A percentile compares a stretch with the other conserved stretches of the same genome.
Conservation (phyloP, 2,797 vertebrate genomes). For the Psittacula derbiana region DNA sequence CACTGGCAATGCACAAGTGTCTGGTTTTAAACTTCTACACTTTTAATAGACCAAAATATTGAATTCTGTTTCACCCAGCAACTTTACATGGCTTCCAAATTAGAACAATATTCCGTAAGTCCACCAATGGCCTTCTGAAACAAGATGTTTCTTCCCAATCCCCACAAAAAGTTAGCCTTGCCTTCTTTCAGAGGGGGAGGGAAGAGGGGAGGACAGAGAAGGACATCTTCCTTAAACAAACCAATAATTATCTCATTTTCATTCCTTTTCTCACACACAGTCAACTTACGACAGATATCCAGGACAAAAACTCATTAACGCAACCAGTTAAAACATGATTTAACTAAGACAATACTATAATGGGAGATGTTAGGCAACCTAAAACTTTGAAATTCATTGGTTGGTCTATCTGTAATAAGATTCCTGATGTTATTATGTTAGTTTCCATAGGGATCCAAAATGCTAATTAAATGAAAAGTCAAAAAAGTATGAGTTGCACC, state of each 20-base stretch:
- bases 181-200: neutral
- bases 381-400: neutral
- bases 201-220: neutral
- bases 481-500: neutral
- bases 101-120: neutral
- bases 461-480: neutral
- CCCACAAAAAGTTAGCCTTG: rapidly evolving
- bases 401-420: neutral
- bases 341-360: neutral
- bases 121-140: neutral
- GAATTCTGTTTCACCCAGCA: neutral
- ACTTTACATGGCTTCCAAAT: neutral
- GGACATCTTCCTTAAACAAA: neutral
- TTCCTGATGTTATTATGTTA: neutral
- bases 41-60: neutral
- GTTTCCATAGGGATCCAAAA: neutral
- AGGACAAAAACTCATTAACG: conserved; percentile 17
- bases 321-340: conserved; percentile 39
- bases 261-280: neutral
- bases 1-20: neutral
- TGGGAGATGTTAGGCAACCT: neutral
- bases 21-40: neutral
- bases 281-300: neutral
- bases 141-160: neutral
- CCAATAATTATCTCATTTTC: neutral